Evolutionary conservation across 1,140 invertebrate genomes (phyloP), one percentile per base, ranked within the genome.

Genomic region (Halesus radiatus): DNA sequence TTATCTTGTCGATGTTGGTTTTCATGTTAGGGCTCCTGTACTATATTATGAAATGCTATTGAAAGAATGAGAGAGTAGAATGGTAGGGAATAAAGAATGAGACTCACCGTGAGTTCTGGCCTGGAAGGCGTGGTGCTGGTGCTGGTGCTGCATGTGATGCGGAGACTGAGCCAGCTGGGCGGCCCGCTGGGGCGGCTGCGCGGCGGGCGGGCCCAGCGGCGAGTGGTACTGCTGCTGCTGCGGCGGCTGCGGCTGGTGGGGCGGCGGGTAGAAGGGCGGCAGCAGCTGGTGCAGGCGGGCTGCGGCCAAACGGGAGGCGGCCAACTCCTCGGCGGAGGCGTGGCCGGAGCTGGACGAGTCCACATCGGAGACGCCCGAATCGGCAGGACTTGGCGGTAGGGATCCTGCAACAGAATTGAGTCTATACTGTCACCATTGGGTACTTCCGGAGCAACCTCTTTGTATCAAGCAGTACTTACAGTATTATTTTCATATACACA

Each of bases 351-450:
- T 97, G 82, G 96, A 97, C 84, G 95, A 97, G 89, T 99, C 97
- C 82, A 98, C 97, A 89, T 99, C 97, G 56, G 96, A 98, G 16
- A 98, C 97, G 78, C 98, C 98, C 85, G 96, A 98, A 91, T 99
- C 97, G 15, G 98, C 97, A 76, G 98, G 98, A 89, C 97, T 98
- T 37, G 97, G 97, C 81, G 98, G 98, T 86, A 98, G 93, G 85
- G 97, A 98, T 89, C 96, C 97, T 93, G 86, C 5, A 6, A 52
- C 50, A 56, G 20, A 56, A 56, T 18, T 20, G 3, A 56, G 1
- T 4, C 26, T n/a, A n/a, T n/a, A n/a, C n/a, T n/a, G n/a, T n/a
- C n/a, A n/a, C n/a, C n/a, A n/a, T n/a, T n/a, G n/a, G n/a, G n/a
- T n/a, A n/a, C n/a, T n/a, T n/a, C n/a, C n/a, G n/a, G n/a, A n/a